Evolutionary conservation across 1,140 invertebrate species (phyloP).

Genomic region (Saccostrea cuccullata): DNA sequence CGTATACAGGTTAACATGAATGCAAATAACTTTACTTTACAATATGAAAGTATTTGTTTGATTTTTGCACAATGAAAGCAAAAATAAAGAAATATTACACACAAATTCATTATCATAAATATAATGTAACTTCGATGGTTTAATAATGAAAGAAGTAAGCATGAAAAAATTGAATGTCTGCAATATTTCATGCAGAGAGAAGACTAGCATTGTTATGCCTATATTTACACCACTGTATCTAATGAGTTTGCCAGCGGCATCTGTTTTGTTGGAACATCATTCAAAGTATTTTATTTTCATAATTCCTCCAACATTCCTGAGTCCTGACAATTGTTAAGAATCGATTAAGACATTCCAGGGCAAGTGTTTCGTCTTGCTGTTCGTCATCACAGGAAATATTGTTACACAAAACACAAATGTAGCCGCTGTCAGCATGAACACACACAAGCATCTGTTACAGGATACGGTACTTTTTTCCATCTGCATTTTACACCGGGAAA

Average conservation of each 20-base stretch:
- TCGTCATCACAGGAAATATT: conserved; percentile 10
- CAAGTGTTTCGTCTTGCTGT: not conserved
- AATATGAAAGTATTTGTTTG: too few relatives aligned
- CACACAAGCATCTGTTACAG: conserved; percentile 65
- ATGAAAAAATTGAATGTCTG: not conserved
- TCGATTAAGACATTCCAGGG: conserved; percentile 21
- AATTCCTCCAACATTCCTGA: conserved; percentile 17
- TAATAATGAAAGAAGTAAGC: not conserved
- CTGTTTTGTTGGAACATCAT: conserved; percentile 13
- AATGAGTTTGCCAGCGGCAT: not conserved
- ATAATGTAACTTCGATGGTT: not conserved
- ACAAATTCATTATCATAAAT: not conserved
- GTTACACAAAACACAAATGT: conserved; percentile 25
- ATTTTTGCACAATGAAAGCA: too few relatives aligned
- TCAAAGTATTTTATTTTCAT: conserved; percentile 36
- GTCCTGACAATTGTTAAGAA: conserved; percentile 35
- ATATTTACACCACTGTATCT: not conserved
- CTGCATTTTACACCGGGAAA: conserved; percentile 59
- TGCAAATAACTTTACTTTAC: too few relatives aligned
- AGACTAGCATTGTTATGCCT: not conserved
- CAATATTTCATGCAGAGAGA: not conserved
- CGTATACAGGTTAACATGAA: too few relatives aligned
- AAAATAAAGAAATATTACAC: not conserved
- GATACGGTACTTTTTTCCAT: conserved; percentile 65
- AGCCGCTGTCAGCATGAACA: conserved; percentile 61